Conservation (phyloP, 2,113 vertebrate genomes). For the Chroicocephalus ridibundus region DNA sequence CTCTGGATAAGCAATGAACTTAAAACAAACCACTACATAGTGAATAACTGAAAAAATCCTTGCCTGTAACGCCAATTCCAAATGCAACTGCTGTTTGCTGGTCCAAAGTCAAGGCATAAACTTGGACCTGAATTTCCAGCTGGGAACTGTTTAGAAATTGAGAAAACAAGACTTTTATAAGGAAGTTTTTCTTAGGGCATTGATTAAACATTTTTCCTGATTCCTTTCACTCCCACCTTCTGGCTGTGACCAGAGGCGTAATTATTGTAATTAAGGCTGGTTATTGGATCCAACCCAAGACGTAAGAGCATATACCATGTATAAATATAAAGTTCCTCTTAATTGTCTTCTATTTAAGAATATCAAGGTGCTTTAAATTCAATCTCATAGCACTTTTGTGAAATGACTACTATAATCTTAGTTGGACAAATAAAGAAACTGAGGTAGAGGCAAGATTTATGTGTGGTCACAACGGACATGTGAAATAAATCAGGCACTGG, state of each 20-base stretch:
- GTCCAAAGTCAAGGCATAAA: background rate
- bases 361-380: slow-evolving; percentile 61
- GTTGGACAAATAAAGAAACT: slow-evolving; percentile 60
- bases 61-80: background rate
- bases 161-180: background rate
- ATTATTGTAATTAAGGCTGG: slow-evolving; percentile 54
- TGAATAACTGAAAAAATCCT: background rate
- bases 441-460: slow-evolving; percentile 53
- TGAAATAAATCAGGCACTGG: slow-evolving; percentile 49
- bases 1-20: background rate
- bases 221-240: slow-evolving; percentile 11
- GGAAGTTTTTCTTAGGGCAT: background rate
- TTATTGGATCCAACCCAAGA: slow-evolving; percentile 57
- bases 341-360: slow-evolving; percentile 60
- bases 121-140: background rate
- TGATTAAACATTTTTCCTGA: background rate
- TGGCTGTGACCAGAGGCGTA: slow-evolving; percentile 18
- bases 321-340: slow-evolving; percentile 62
- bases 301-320: slow-evolving; percentile 46
- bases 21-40: background rate
- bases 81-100: background rate
- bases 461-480: background rate
- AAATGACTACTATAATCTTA: slow-evolving; percentile 37
- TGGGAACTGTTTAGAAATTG: background rate
- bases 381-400: slow-evolving; percentile 24